Base-by-base conservation (phyloP, 2,888 invertebrate genomes). In the Nemotelus pantherinus region DNA sequence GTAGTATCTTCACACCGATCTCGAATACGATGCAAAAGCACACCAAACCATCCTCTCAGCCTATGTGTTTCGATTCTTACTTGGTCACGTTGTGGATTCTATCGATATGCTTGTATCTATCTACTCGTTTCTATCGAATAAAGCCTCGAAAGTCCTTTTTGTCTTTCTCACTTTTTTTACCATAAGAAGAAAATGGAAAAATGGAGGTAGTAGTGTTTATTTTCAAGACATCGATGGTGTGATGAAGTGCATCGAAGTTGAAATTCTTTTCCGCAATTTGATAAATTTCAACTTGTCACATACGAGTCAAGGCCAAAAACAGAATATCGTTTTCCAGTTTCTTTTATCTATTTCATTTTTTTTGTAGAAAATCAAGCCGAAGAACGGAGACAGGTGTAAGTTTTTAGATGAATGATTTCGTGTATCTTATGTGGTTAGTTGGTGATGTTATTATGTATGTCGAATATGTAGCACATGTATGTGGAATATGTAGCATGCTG, bases 201-300 rank as follows among this genome's bases (percentile, higher is more conserved):
- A 25, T 25, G 25, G 25, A 25, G 25, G 25, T 25, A 25, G 25
- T 25, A 25, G 25, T 25, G 25, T 25, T 25, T 25, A 25, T 25
- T 25, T 25, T 25, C 25, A 25, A 25, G 25, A 25, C 25, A 25
- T 25, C 25, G 25, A 25, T 25, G 25, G 25, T 25, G 25, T 25
- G 25, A 25, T 25, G 25, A 25, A 25, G 25, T 25, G 53, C 76
- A 41, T 53, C 57, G 63, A 63, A 58, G 48, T 71, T 48, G 64
- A 67, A 71, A 71, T 72, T 78, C 76, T 60, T 76, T 58, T 64
- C 58, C 25, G 25, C 78, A 77, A 78, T 78, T 78, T 78, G 78
- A 78, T 77, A 78, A 78, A 78, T 78, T 78, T 77, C 71, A 71
- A 72, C 55, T 70, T 55, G 78, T 76, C 78, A 78, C 78, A 76